Base-by-base conservation (phyloP, 1,140 invertebrate species). In the Drosophila parvula region DNA sequence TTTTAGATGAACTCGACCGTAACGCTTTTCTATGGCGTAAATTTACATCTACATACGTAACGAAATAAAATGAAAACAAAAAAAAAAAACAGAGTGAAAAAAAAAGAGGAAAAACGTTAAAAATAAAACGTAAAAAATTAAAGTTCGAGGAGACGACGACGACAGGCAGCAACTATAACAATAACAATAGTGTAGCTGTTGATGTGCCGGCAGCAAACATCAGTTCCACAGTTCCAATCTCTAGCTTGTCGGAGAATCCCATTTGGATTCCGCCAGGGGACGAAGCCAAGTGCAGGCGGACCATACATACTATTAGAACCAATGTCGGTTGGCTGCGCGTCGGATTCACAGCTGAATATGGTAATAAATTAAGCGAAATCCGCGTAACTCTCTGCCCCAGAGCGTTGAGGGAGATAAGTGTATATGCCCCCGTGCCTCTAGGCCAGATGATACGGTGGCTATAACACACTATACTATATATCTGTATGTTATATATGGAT, bases 1-100 rank as follows among this genome's bases (percentile, higher is more conserved):
- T 90, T 90, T 90, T 84, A 89, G 76, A 88, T 80, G 78, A 90
- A 90, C 86, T 90, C 86, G 86, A 90, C 86, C 86, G 86, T 90
- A 90, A 90, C 86, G 86, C 76, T 90, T 90, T 90, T 90, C 86
- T 90, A 90, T 90, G 86, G 86, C 86, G 86, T 86, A 90, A 90
- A 90, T 90, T 89, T 89, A 89, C 78, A 89, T 89, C 85, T 89
- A 89, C 84, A 78, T 89, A 89, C 84, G 84, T 89, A 90, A 86
- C 84, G 79, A 86, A 88, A 88, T 86, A 88, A 88, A 86, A 88
- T 62, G 79, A 65, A 77, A 58, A 78, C 32, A 64, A 58, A 57
- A 69, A 56, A 53, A 12, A 60, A 56, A 22, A 71, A 18, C 27
- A 56, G 16, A 50, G 45, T 48, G 41, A 18, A 64, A 51, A 34